phyloP scores from a whole-genome alignment of 23 tunicate species.

The Halocynthia roretzi region DNA sequence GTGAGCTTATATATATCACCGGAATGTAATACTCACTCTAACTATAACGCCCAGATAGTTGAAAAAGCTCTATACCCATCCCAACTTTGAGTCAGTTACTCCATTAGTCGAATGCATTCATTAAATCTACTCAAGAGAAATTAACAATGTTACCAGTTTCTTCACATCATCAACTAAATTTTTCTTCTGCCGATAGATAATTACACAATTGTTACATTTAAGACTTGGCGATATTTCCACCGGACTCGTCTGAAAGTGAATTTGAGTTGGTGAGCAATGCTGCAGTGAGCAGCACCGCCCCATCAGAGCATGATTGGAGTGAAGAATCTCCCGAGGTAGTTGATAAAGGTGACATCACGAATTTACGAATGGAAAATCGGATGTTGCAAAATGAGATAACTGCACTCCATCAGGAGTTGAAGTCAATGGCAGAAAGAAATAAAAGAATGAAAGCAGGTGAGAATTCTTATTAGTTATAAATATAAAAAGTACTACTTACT shows the following conservation, averaged over 20 bases:
- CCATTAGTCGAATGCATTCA: too few relatives aligned
- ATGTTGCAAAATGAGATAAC: constrained; percentile 57
- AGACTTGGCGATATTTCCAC: too few relatives aligned
- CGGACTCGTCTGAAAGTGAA: constrained; percentile 73
- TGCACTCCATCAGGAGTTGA: constrained; percentile 70
- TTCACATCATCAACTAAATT: neutral
- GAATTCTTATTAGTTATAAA: neutral
- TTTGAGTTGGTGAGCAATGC: constrained; percentile 84
- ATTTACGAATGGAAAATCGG: constrained; percentile 44
- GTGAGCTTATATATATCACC: neutral
- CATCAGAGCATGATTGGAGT: constrained; percentile 57
- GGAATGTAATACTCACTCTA: too few relatives aligned
- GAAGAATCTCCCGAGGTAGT: constrained; percentile 18
- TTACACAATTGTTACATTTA: neutral
- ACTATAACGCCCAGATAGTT: too few relatives aligned
- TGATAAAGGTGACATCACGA: constrained; percentile 25
- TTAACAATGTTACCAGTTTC: too few relatives aligned
- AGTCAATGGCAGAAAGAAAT: constrained; percentile 49
- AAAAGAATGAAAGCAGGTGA: constrained; percentile 51
- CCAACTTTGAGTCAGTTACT: too few relatives aligned
- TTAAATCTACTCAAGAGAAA: too few relatives aligned
- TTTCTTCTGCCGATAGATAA: constrained; percentile 27
- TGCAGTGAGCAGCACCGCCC: constrained; percentile 23
- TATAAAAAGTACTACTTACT: neutral
- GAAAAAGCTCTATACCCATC: too few relatives aligned